These are phyloP conservation scores for Dasypus novemcinctus DNA, from an alignment of 2,113 vertebrate species.

Conservation along the genomic window DNA sequence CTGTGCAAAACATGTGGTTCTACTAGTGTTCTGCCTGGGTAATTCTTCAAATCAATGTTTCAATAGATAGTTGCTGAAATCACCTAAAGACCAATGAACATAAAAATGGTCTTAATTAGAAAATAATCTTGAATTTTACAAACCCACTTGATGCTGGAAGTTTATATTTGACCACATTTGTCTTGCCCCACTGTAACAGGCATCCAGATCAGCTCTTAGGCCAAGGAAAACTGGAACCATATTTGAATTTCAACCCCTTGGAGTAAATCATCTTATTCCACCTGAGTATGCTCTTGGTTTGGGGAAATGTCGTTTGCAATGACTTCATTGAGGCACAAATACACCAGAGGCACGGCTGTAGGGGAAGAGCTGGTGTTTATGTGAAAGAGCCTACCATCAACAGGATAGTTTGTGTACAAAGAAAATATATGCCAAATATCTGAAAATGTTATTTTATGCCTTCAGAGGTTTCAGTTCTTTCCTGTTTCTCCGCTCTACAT, in stretches of 20 bases:
- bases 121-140: not conserved
- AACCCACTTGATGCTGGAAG: not conserved
- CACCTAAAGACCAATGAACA: not conserved
- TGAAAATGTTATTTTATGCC: not conserved
- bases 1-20: not conserved
- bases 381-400: not conserved
- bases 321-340: not conserved
- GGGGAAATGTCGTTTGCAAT: not conserved
- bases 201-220: not conserved
- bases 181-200: not conserved
- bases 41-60: slow-evolving; percentile 18
- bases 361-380: not conserved
- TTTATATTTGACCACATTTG: not conserved
- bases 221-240: not conserved
- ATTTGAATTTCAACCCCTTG: not conserved
- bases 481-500: not conserved
- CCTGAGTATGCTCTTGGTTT: not conserved
- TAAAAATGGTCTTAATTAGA: not conserved
- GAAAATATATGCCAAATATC: not conserved
- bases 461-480: not conserved
- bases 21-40: not conserved
- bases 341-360: not conserved
- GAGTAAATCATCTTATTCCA: not conserved
- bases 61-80: not conserved
- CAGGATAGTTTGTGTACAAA: not conserved